These are phyloP conservation scores for Dasyornis broadbenti DNA, from an alignment of 2,113 vertebrate genomes.

Conservation along the genomic window DNA sequence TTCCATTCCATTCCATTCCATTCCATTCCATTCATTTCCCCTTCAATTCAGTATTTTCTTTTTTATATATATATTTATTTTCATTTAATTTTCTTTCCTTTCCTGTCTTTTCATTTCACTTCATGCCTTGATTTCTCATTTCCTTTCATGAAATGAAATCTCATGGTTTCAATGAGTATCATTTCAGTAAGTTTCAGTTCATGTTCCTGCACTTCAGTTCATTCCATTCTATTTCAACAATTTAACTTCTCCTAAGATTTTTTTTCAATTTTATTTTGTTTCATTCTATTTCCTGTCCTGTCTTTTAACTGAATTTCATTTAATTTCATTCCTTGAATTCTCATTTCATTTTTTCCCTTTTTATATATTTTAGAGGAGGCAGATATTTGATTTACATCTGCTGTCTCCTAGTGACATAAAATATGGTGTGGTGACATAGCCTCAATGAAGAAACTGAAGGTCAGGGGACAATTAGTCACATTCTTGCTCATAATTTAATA, in stretches of 20 bases:
- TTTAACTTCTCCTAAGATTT: not conserved
- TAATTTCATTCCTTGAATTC: not conserved
- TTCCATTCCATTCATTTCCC: not conserved
- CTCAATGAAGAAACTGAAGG: not conserved
- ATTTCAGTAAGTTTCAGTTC: not conserved
- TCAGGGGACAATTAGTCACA: conserved; percentile 6
- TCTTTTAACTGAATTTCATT: not conserved
- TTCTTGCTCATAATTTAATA: not conserved
- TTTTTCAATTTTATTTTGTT: not conserved
- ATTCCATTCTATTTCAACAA: not conserved
- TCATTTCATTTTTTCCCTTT: not conserved
- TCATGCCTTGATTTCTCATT: not conserved
- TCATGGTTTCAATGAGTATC: not conserved
- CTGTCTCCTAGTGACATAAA: conserved; percentile 5
- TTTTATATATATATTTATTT: not conserved
- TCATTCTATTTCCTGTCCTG: not conserved
- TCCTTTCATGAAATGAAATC: not conserved
- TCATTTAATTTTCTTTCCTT: not conserved
- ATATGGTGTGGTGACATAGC: not conserved
- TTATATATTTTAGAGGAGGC: not conserved
- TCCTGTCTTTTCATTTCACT: not conserved
- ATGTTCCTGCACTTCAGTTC: not conserved
- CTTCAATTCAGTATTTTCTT: not conserved
- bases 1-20: not conserved
- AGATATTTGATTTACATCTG: not conserved